Evolutionary conservation across 2,113 vertebrate genomes (phyloP), one percentile per base, ranked within the genome.

Genomic region (Thunnus thynnus): DNA sequence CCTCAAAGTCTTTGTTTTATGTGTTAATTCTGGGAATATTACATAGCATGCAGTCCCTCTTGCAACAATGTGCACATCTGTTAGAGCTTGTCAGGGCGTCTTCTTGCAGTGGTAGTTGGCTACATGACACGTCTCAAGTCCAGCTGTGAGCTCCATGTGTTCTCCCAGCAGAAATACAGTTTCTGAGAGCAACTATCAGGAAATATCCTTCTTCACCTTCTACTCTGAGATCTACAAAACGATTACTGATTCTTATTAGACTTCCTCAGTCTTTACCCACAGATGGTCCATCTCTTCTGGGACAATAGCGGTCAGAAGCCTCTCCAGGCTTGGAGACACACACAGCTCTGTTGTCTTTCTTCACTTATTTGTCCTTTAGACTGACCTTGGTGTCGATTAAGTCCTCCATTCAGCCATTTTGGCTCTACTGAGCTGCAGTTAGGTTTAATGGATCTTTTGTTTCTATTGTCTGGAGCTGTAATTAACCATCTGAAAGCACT

Each of bases 341-440:
- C 20, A 91, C 22, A 0, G 56, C 76, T 25, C 76, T 86, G 25
- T 89, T 93, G 78, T 92, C 84, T 57, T 93, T 92, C 68, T 93
- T 89, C 46, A 92, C 54, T 6, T 89, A 85, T 82, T 86, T 91
- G 79, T 94, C 94, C 3, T 80, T 86, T 79, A 94, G 60, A 41
- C 88, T 77, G 22, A 73, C 88, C 1, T 81, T 92, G 73, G 90
- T 85, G 54, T 46, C 20, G 50, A 47, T 50, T 91, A 92, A 51
- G 60, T 69, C 67, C 87, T 95, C 85, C 87, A 94, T 78, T 88
- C 92, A 50, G 77, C 76, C 93, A 93, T 94, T 3, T 36, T 78
- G 72, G 36, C 78, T 78, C 68, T 36, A 46, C 56, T 61, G 17
- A 32, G 61, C 72, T 83, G 63, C 71, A 82, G 67, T 78, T 72